Evolutionary conservation across 1,140 invertebrate genomes (phyloP).

Genomic region (Bradysia coprophila): DNA sequence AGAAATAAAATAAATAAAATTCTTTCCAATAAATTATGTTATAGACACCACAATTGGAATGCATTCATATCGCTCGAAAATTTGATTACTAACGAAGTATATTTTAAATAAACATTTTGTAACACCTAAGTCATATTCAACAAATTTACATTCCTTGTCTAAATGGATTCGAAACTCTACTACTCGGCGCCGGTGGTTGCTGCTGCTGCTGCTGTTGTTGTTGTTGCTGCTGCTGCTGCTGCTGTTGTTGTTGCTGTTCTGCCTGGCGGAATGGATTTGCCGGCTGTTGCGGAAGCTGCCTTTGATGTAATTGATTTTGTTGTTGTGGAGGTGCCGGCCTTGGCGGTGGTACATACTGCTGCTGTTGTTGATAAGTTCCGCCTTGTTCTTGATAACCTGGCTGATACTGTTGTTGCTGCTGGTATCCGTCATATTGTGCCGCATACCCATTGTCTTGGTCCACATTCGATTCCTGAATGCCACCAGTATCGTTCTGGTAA

Average conservation of each 20-base stretch:
- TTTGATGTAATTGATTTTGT: conserved; percentile 25
- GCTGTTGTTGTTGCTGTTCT: conserved; percentile 24
- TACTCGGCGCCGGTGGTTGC: conserved; percentile 14
- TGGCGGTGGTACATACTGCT: conserved; percentile 17
- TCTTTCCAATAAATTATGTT: too few relatives aligned
- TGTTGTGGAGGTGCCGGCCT: conserved; percentile 13
- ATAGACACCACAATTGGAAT: too few relatives aligned
- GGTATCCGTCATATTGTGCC: conserved; percentile 8
- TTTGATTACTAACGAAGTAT: too few relatives aligned
- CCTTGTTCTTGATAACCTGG: conserved; percentile 31
- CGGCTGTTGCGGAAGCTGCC: conserved; percentile 17
- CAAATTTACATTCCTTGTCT: conserved; percentile 32
- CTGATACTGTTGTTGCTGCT: conserved; percentile 24
- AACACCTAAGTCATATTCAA: not conserved
- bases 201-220: conserved; percentile 26
- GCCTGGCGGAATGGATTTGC: conserved; percentile 29
- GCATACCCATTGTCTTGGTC: conserved; percentile 26
- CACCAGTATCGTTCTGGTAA: conserved; percentile 26
- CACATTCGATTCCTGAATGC: conserved; percentile 46
- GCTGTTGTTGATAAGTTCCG: conserved; percentile 25
- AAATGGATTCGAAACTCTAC: conserved; percentile 28
- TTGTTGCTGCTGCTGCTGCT: conserved; percentile 27
- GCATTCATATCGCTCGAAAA: too few relatives aligned
- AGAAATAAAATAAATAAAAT: too few relatives aligned
- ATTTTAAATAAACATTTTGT: not conserved